Conservation (phyloP, 2,113 vertebrate species). For the Ramphastos sulfuratus region DNA sequence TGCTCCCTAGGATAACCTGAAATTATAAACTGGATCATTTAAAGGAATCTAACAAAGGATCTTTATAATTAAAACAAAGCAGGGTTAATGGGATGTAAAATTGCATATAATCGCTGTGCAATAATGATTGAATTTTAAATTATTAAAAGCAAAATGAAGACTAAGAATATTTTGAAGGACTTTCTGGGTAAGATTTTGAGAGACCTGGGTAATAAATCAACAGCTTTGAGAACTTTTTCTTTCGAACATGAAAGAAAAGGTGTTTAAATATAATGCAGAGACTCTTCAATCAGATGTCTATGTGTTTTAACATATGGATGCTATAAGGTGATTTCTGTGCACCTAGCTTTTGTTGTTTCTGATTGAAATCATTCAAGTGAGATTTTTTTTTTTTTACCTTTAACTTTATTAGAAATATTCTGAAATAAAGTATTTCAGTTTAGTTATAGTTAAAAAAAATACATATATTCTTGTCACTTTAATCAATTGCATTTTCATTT, state of each 20-base stretch:
- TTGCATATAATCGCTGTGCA: constrained; percentile 84
- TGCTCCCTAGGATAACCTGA: constrained; percentile 81
- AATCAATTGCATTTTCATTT: neutral
- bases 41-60: constrained; percentile 84
- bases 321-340: neutral
- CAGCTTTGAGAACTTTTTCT: constrained; percentile 8
- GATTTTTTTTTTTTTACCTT: neutral
- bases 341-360: neutral
- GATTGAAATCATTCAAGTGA: neutral
- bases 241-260: neutral
- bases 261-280: neutral
- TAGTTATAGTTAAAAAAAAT: neutral
- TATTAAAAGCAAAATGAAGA: constrained; percentile 75
- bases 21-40: constrained; percentile 85
- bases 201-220: constrained; percentile 47
- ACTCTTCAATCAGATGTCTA: neutral
- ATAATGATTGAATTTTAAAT: constrained; percentile 82
- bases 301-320: neutral
- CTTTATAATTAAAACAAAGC: constrained; percentile 94
- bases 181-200: constrained; percentile 43
- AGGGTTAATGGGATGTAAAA: constrained; percentile 93
- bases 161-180: constrained; percentile 59
- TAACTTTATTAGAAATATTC: neutral
- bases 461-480: neutral
- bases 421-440: neutral